Percentiles rank a stretch among this genome's conserved stretches.
These are phyloP conservation scores for Indicator indicator DNA, from an alignment of 2,113 vertebrate genomes.

Conservation along the genomic window DNA sequence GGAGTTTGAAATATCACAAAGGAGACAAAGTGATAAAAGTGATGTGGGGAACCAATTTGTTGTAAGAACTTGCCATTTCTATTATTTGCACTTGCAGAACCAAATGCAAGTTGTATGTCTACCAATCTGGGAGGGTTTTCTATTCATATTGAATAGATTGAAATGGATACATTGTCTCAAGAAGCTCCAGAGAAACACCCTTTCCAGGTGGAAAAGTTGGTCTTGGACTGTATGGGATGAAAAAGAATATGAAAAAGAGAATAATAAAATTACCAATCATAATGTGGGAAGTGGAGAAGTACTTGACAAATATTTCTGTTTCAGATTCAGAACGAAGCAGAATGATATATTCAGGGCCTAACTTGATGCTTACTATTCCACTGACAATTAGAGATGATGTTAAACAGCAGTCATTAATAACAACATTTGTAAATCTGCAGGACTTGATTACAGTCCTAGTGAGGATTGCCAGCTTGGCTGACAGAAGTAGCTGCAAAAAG, in stretches of 20 bases:
- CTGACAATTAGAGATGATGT: constrained; percentile 28
- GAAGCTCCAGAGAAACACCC: background rate
- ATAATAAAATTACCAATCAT: constrained; percentile 8
- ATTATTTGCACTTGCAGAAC: background rate
- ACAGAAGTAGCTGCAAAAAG: constrained; percentile 25
- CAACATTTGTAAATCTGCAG: constrained; percentile 18
- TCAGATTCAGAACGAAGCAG: constrained; percentile 22
- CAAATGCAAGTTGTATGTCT: background rate
- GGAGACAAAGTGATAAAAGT: background rate
- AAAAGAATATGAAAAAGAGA: background rate
- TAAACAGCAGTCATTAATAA: constrained; percentile 39
- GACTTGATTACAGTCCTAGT: constrained; percentile 34
- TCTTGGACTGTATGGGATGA: background rate
- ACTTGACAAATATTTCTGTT: constrained; percentile 35
- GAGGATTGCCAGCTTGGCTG: constrained; percentile 41
- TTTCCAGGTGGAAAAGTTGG: constrained; percentile 33
- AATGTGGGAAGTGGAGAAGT: background rate
- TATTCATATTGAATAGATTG: background rate
- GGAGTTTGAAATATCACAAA: background rate
- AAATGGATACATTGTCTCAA: constrained; percentile 6
- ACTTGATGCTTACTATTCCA: constrained; percentile 10
- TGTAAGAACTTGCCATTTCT: background rate
- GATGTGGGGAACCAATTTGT: background rate
- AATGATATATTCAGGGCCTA: background rate
- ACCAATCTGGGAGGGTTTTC: background rate